Conservation (phyloP, 2,113 vertebrate species). For the Phocoena sinus region DNA sequence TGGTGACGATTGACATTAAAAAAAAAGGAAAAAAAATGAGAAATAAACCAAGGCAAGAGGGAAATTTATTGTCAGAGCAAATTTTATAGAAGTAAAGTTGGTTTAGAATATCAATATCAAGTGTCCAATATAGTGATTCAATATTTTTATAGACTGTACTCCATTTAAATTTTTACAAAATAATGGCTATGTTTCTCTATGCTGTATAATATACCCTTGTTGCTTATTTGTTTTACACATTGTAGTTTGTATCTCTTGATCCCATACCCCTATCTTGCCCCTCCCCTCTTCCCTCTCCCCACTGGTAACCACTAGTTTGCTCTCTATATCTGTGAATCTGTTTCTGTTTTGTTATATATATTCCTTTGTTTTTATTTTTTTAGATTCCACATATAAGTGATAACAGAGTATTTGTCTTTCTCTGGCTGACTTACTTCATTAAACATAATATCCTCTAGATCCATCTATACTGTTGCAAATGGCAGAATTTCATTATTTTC, state of each 20-base stretch:
- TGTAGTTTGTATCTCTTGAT: neutral
- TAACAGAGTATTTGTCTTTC: neutral
- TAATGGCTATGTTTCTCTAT: neutral
- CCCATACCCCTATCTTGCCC: neutral
- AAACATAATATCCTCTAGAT: neutral
- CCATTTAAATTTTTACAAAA: neutral
- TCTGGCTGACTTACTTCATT: neutral
- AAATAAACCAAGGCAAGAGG: neutral
- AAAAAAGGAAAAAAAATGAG: neutral
- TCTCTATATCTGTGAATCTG: neutral
- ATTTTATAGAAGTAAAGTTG: neutral
- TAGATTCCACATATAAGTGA: neutral
- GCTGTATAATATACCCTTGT: neutral
- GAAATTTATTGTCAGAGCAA: neutral
- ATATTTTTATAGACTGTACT: neutral
- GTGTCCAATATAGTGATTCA: neutral
- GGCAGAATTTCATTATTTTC: neutral
- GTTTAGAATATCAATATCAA: neutral
- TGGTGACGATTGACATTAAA: neutral
- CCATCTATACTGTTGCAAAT: neutral
- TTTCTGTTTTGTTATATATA: neutral
- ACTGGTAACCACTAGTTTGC: neutral
- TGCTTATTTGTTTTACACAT: neutral
- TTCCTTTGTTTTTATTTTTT: neutral
- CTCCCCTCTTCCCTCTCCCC: neutral